Evolutionary conservation across 2,113 vertebrate genomes (phyloP), one percentile per base, ranked within the genome.

Genomic region (Actenoides lindsayi): DNA sequence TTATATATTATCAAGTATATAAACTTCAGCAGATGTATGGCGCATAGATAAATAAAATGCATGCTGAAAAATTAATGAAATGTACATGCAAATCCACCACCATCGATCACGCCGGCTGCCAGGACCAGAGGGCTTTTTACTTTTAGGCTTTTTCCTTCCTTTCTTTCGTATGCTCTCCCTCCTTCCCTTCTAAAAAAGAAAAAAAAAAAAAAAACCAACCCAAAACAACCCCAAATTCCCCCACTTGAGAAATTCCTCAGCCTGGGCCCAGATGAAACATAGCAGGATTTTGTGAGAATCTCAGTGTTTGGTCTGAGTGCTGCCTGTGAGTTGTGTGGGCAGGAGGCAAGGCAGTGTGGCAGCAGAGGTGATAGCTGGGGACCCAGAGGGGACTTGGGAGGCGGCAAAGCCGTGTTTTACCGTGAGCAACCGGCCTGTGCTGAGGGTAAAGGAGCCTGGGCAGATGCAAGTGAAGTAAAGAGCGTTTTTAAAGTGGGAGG

Each of bases 21-120:
- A 98, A 98, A 97, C 98, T 98, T 98, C 98, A 97, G 98, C 98
- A 98, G 97, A 98, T 98, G 98, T 98, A 97, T 97, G 97, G 97
- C 76, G 94, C 97, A 95, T 96, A 97, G 98, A 98, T 98, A 98
- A 98, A 98, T 98, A 98, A 98, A 97, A 98, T 98, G 98, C 97
- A 96, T 97, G 46, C 97, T 98, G 98, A 98, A 98, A 98, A 98
- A 98, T 98, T 98, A 98, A 98, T 98, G 97, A 98, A 97, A 97
- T 97, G 96, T 96, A 97, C 98, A 97, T 96, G 97, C 97, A 97
- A 97, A 97, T 98, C 97, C 95, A 97, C 96, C 94, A 41, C 96
- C 96, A 96, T 97, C 84, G 96, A 97, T 97, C 96, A 97, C 0
- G 1, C 94, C 0, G 90, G 77, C 92, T 97, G 96, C 95, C 95